Percentiles rank a stretch among this genome's conserved stretches.
Evolutionary conservation across 2,113 vertebrate species (phyloP).

Genomic region (Prolemur simus): DNA sequence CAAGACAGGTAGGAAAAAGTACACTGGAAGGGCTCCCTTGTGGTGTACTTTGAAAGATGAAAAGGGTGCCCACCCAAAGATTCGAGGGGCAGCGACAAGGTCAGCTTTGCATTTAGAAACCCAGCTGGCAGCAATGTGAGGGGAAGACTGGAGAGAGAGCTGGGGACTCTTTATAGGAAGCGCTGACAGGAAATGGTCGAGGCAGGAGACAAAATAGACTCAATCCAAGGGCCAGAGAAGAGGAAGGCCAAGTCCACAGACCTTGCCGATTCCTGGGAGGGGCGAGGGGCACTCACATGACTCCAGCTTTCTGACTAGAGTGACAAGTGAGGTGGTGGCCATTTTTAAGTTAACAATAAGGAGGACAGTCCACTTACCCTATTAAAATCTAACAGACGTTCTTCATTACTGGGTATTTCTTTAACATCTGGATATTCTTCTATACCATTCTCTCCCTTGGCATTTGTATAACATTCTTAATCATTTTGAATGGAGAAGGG

Average conservation of each 20-base stretch:
- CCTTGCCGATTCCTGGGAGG: background rate
- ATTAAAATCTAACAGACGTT: slow-evolving; percentile 88
- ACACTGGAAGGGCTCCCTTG: background rate
- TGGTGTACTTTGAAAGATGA: fast-evolving
- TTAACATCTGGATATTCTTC: slow-evolving; percentile 85
- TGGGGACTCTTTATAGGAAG: background rate
- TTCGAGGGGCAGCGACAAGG: background rate
- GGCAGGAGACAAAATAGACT: background rate
- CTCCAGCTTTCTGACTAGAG: background rate
- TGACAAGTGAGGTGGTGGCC: background rate
- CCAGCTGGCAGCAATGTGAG: background rate
- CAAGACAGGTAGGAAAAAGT: background rate
- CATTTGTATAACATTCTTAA: slow-evolving; percentile 85
- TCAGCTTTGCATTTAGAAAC: fast-evolving
- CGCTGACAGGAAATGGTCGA: fast-evolving
- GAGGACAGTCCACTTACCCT: slow-evolving; percentile 85
- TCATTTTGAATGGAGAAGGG: slow-evolving; percentile 73
- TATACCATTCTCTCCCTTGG: slow-evolving; percentile 85
- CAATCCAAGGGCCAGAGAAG: background rate
- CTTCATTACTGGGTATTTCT: slow-evolving; percentile 84
- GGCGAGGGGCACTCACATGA: background rate
- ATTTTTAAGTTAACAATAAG: background rate
- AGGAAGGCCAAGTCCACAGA: background rate
- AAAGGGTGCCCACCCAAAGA: background rate
- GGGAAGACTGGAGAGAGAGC: background rate